Evolutionary conservation across 2,113 vertebrate genomes (phyloP), one percentile per base, ranked within the genome.

Genomic region (Ranitomeya imitator): DNA sequence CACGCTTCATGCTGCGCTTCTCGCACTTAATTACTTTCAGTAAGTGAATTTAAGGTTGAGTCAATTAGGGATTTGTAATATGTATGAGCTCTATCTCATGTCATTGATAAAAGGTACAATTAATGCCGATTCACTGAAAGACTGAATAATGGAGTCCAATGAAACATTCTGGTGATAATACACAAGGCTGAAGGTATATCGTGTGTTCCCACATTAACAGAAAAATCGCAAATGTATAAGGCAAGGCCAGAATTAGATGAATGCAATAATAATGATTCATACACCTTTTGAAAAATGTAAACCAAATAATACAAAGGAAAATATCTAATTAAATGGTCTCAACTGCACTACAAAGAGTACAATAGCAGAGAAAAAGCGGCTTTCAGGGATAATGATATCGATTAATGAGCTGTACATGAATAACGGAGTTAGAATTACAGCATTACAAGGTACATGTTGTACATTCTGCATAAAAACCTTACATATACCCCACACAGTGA

Each of bases 11-110:
- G 79, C 79, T 81, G 31, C 57, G 10, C 57, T 81, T 57, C 11
- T 18, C 57, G 60, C 37, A 81, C 55, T 83, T 83, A 83, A 65
- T 83, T 83, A 83, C 80, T 65, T 63, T 83, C 31, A 83, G 60
- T 65, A 83, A 83, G 80, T 83, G 80, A 65, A 65, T 65, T n/a
- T 83, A 83, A 65, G 65, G 60, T 65, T 12, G 37, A 65, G 60
- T 83, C 60, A 51, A 83, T 83, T 83, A 83, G 59, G 60, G 80
- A 65, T 51, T 61, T 52, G 80, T 65, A 65, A 52, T 83, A 83
- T 65, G 80, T 51, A 83, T 83, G 37, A 65, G 37, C 80, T 21
- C 15, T 37, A 61, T 81, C 26, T 8, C 79, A 60, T 26, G 79
- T 81, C 79, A 81, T 26, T 9, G 57, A 61, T 81, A 37, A 81